Percentiles rank a stretch among this genome's conserved stretches.
These are phyloP conservation scores for Agrilus cyanescens DNA, from an alignment of 2,888 invertebrate genomes.

Conservation along the genomic window DNA sequence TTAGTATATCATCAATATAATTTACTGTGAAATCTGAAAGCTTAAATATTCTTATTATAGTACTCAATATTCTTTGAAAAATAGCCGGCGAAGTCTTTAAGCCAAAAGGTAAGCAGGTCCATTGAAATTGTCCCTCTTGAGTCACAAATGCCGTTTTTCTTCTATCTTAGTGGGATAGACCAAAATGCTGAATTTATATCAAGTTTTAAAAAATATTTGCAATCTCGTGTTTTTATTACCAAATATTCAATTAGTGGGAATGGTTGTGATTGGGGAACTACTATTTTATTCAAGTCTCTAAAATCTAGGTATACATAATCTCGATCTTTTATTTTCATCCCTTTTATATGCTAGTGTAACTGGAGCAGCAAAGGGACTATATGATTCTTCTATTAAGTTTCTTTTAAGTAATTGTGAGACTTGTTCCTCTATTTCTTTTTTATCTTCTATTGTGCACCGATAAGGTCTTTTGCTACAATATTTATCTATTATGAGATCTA, in stretches of 20 bases:
- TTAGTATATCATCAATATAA: conserved; percentile 17
- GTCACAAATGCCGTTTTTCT: conserved; percentile 21
- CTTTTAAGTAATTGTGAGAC: not conserved
- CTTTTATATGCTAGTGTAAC: too few species aligned
- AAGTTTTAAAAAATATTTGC: conserved; percentile 23
- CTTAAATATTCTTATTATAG: conserved; percentile 11
- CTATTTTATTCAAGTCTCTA: conserved; percentile 13
- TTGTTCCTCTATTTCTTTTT: conserved; percentile 12
- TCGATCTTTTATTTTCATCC: too few species aligned
- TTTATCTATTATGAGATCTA: conserved; percentile 12
- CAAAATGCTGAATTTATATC: conserved; percentile 30
- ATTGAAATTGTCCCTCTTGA: conserved; percentile 17
- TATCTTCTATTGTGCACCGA: conserved; percentile 11
- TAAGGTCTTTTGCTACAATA: conserved; percentile 13
- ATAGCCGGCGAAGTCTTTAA: conserved; percentile 8
- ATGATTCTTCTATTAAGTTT: too few species aligned
- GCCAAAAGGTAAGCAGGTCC: conserved; percentile 13
- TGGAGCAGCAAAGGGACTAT: too few species aligned
- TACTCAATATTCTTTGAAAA: conserved; percentile 14
- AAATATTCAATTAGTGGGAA: conserved; percentile 21
- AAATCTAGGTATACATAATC: too few species aligned
- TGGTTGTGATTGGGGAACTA: conserved; percentile 9
- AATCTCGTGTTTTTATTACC: conserved; percentile 21
- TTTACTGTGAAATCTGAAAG: conserved; percentile 11
- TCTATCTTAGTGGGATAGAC: conserved; percentile 27